A percentile compares a stretch with the other conserved stretches of the same genome.
phyloP scores from a whole-genome alignment of 2,113 vertebrate species.

The Tautogolabrus adspersus region DNA sequence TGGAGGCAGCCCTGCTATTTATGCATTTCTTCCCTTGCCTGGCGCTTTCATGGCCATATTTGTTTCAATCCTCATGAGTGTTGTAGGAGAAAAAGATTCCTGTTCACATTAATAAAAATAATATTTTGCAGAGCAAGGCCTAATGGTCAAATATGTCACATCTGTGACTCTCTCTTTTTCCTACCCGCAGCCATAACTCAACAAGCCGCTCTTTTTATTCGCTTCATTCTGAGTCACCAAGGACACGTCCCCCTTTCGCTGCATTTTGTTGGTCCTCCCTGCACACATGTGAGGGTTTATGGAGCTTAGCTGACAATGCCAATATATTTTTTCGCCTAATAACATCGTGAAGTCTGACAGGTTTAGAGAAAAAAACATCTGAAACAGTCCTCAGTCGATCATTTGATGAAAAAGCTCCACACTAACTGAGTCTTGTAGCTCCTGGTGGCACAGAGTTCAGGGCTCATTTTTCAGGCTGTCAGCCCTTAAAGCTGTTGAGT shows the following conservation, averaged over 20 bases:
- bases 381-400: constrained; percentile 13
- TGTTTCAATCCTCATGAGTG: constrained; percentile 85
- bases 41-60: constrained; percentile 81
- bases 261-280: constrained; percentile 41
- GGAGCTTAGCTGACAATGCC: constrained; percentile 39
- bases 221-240: constrained; percentile 41
- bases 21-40: constrained; percentile 82
- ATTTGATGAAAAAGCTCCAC: constrained; percentile 17
- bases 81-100: constrained; percentile 84
- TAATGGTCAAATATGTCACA: constrained; percentile 84
- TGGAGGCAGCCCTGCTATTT: constrained; percentile 78
- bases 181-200: constrained; percentile 75
- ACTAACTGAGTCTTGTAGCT: constrained; percentile 47
- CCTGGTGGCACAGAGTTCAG: constrained; percentile 31
- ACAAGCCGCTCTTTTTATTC: constrained; percentile 78
- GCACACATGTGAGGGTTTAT: constrained; percentile 57
- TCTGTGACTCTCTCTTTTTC: constrained; percentile 72
- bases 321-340: constrained; percentile 34
- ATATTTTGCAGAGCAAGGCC: constrained; percentile 83
- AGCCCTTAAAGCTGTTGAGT: neutral
- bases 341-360: constrained; percentile 31
- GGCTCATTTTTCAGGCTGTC: constrained; percentile 25
- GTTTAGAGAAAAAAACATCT: constrained; percentile 29
- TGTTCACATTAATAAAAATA: constrained; percentile 88
- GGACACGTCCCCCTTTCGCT: constrained; percentile 41